These are phyloP conservation scores for Platyrinchus mystaceus DNA, from an alignment of 2,797 vertebrate species.

Conservation along the genomic window DNA sequence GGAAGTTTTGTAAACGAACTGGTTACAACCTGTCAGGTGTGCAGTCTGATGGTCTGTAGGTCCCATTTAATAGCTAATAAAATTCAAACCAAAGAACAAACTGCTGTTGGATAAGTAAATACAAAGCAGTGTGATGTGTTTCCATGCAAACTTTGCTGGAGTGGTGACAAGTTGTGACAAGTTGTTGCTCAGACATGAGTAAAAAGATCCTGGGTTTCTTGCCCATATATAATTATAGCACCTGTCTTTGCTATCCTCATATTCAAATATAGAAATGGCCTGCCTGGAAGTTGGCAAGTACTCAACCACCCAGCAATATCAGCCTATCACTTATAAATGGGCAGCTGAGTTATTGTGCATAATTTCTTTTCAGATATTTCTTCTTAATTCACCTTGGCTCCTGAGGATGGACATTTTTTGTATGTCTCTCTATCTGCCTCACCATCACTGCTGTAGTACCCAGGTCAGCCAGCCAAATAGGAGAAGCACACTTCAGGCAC, in stretches of 20 bases:
- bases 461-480: background rate
- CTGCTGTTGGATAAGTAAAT: background rate
- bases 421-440: background rate
- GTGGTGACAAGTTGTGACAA: background rate
- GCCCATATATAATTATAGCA: rapidly evolving
- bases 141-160: background rate
- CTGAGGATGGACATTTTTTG: background rate
- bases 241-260: background rate
- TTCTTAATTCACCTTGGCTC: background rate
- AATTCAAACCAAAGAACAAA: background rate
- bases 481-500: background rate
- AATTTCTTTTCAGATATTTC: background rate
- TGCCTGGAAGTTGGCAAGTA: background rate
- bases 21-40: background rate
- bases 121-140: rapidly evolving
- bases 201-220: background rate
- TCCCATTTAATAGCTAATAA: background rate
- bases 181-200: background rate
- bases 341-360: background rate
- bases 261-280: background rate
- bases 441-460: background rate
- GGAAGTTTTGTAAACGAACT: background rate
- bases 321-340: background rate
- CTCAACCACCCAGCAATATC: background rate
- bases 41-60: background rate